Conservation (phyloP, 1,140 invertebrate species). For the Colletes latitarsis region DNA sequence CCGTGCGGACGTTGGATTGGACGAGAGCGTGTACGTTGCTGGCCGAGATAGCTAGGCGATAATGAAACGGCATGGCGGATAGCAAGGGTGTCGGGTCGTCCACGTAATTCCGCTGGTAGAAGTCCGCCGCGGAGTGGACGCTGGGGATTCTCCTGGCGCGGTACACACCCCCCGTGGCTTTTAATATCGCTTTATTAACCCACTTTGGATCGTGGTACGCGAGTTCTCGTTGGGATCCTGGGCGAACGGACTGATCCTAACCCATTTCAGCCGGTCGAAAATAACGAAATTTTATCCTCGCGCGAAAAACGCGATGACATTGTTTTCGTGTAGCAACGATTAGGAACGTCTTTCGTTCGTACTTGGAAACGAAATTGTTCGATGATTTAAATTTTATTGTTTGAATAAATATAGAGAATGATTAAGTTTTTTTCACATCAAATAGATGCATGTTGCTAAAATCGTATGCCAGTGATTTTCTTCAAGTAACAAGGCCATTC, state of each 20-base stretch:
- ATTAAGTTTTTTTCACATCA: too few relatives aligned
- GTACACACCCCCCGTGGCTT: conserved; percentile 70
- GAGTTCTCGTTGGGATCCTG: conserved; percentile 38
- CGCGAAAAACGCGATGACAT: too few relatives aligned
- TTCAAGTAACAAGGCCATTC: too few relatives aligned
- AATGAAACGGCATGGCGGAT: conserved; percentile 67
- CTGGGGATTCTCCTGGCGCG: conserved; percentile 59
- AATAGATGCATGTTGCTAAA: too few relatives aligned
- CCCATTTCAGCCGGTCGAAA: not conserved
- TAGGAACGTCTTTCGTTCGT: too few relatives aligned
- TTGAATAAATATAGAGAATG: too few relatives aligned
- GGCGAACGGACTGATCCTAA: conserved; percentile 6
- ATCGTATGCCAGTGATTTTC: too few relatives aligned
- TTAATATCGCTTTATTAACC: conserved; percentile 80
- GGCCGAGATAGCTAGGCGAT: conserved; percentile 49
- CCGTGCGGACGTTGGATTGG: not conserved
- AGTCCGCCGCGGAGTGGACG: conserved; percentile 68
- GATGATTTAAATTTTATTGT: too few relatives aligned
- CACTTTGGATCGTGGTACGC: conserved; percentile 63
- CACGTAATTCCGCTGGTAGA: conserved; percentile 65
- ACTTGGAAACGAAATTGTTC: too few relatives aligned
- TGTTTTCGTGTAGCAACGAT: not conserved
- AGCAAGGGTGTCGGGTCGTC: conserved; percentile 42
- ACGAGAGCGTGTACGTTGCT: conserved; percentile 17
- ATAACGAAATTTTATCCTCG: not conserved